Evolutionary conservation across 2,888 invertebrate species (phyloP), one percentile per base, ranked within the genome.

Genomic region (Eulithis testata): DNA sequence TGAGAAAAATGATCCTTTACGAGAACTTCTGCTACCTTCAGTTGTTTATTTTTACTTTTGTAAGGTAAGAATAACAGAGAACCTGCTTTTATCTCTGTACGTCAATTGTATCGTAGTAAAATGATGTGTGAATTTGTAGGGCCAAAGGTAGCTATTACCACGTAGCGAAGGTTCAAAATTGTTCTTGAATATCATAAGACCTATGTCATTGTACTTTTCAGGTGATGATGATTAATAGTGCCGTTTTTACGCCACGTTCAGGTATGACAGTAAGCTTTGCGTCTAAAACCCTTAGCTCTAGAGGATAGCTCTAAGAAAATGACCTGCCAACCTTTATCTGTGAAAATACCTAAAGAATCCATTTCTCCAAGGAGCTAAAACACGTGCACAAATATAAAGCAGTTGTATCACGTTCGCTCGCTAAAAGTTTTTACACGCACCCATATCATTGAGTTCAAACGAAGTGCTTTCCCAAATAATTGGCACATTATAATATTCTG

Each of bases 401-500:
- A 14, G 21, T 21, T 36, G 31, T 52, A 49, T 40, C 37, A 51
- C 51, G 51, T 31, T 51, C 61, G 44, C 21, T 55, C 52, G 53
- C 49, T 51, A 52, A 53, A 52, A 43, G 45, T 53, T 53, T 57
- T 27, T 37, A 57, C 43, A 53, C 36, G 50, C 63, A 57, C 52
- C 63, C 63, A 63, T 63, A 60, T 51, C 53, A 60, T 67, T 53
- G 49, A 63, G 56, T 55, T 57, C 53, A 57, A 66, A 56, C 60
- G 63, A 60, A 59, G 43, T 51, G 67, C 63, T 52, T 64, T 44
- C 54, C 49, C 52, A 60, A 63, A 67, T 67, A 67, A 67, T 67
- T 67, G 67, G 63, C 63, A 63, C 63, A 67, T 67, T 67, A 68
- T 68, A 64, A 70, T 66, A 64, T 65, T 64, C 60, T 45, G 44